Evolutionary conservation across 2,797 vertebrate genomes (phyloP).

Genomic region (Anguilla pacifica): DNA sequence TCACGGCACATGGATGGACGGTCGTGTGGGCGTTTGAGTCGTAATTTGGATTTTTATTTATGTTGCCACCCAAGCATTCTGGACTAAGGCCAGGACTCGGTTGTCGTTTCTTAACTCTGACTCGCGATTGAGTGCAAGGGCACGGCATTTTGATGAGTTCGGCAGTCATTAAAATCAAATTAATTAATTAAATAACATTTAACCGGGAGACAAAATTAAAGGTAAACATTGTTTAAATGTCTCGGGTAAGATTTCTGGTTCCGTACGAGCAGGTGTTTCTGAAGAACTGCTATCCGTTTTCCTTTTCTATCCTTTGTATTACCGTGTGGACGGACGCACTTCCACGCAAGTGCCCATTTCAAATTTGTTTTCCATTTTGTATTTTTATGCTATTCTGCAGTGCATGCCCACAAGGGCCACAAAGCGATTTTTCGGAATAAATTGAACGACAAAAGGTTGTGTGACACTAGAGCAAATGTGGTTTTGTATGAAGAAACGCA

Average conservation of each 20-base stretch:
- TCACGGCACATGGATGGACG: background rate
- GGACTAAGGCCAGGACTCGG: background rate
- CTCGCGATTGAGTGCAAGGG: background rate
- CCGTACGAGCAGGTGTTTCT: background rate
- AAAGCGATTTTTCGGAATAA: background rate
- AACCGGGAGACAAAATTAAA: background rate
- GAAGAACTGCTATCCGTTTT: background rate
- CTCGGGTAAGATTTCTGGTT: background rate
- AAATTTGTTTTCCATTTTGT: background rate
- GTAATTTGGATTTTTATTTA: background rate
- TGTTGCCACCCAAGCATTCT: background rate
- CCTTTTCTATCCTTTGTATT: background rate
- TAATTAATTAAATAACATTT: background rate
- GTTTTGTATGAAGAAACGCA: background rate
- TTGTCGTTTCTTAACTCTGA: background rate
- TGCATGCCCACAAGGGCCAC: background rate
- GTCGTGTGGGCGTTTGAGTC: background rate
- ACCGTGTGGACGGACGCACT: background rate
- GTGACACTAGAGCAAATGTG: background rate
- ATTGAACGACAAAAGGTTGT: background rate
- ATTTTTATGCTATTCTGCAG: background rate
- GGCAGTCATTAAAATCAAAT: background rate
- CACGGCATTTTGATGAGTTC: background rate
- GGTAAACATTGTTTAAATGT: background rate
- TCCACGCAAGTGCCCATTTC: background rate